A percentile compares a stretch with the other conserved stretches of the same genome.
Evolutionary conservation across 2,888 invertebrate genomes (phyloP).

Genomic region (Pantelozetes paolii): DNA sequence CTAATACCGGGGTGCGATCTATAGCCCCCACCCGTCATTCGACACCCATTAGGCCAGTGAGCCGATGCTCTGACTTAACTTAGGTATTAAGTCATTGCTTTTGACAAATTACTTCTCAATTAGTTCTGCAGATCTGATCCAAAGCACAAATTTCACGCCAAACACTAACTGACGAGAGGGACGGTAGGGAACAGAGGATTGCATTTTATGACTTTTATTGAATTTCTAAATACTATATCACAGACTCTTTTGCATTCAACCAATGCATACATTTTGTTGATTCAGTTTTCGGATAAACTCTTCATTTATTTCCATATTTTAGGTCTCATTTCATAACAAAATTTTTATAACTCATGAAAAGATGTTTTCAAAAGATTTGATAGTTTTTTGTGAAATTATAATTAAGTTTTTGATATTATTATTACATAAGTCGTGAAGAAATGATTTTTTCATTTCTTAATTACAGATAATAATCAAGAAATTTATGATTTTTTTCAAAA

Average conservation of each 20-base stretch:
- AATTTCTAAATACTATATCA: background rate
- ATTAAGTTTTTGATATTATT: background rate
- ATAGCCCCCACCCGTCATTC: background rate
- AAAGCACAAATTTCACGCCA: constrained; percentile 26
- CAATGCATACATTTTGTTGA: background rate
- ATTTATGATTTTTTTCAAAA: background rate
- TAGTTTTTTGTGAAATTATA: too few relatives aligned
- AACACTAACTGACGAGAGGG: constrained; percentile 2
- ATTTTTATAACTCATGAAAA: background rate
- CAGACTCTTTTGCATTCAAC: background rate
- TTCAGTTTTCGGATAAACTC: constrained; percentile 6
- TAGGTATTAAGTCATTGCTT: constrained; percentile 27
- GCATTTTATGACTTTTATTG: constrained; percentile 32
- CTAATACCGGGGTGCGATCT: background rate
- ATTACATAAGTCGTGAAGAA: background rate
- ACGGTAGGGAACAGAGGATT: background rate
- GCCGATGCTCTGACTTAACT: background rate
- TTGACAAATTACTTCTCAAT: constrained; percentile 35
- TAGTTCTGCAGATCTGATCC: background rate
- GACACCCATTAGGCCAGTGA: background rate
- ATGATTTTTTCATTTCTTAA: background rate
- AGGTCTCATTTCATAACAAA: background rate
- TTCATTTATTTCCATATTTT: background rate
- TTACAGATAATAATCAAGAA: background rate
- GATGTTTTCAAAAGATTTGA: too few relatives aligned